Conservation (phyloP, 1,140 invertebrate species). For the Scylla paramamosain region DNA sequence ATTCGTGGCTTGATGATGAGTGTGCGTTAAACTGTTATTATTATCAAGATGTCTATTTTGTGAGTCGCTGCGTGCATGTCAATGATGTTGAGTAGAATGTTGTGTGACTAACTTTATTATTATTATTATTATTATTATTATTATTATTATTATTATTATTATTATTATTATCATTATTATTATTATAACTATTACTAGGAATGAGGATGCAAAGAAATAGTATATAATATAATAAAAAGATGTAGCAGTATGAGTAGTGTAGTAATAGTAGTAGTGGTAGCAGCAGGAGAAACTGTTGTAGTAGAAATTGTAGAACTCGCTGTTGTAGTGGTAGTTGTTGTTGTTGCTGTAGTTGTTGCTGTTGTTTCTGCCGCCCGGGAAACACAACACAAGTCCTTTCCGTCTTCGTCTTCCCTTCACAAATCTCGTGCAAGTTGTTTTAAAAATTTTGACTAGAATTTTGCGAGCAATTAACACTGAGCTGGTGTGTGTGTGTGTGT, state of each 20-base stretch:
- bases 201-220: background rate
- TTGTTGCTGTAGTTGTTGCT: background rate
- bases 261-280: constrained; percentile 47
- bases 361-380: background rate
- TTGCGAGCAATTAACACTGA: background rate
- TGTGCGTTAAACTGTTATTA: too few relatives aligned
- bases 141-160: constrained; percentile 38
- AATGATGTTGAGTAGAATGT: too few relatives aligned
- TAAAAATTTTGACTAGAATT: background rate
- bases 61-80: too few relatives aligned
- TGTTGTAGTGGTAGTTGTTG: constrained; percentile 5
- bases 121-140: constrained; percentile 26
- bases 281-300: constrained; percentile 23
- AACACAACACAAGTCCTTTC: background rate
- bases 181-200: background rate
- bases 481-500: background rate
- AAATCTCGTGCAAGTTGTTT: background rate
- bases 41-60: too few relatives aligned
- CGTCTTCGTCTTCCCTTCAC: background rate
- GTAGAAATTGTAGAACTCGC: background rate
- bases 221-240: background rate
- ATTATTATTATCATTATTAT: constrained; percentile 42
- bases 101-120: background rate
- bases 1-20: too few relatives aligned
- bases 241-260: constrained; percentile 38